These are phyloP conservation scores for Exaiptasia diaphana DNA, from an alignment of 64 coral and sea anemone genomes.

Conservation along the genomic window DNA sequence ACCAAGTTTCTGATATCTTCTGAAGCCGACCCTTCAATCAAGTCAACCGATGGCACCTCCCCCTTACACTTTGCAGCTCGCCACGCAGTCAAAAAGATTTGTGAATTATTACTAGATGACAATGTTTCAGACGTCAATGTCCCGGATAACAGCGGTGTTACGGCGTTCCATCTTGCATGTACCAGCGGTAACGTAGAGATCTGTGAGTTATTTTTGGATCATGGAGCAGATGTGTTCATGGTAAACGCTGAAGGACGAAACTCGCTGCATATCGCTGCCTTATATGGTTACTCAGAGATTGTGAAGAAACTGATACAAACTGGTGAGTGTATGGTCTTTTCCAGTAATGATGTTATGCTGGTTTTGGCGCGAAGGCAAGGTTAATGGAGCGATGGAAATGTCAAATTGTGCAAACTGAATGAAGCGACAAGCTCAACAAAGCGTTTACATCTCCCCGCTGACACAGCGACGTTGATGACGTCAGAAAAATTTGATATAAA, in stretches of 20 bases:
- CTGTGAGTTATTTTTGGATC: slow-evolving; percentile 49
- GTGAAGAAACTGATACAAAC: slow-evolving; percentile 46
- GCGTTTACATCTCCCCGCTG: no score
- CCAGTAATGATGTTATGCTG: no score
- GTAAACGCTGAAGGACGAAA: slow-evolving; percentile 24
- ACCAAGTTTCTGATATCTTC: slow-evolving; percentile 44
- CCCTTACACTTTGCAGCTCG: slow-evolving; percentile 74
- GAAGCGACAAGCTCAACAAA: no score
- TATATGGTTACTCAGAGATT: slow-evolving; percentile 36
- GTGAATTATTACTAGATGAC: slow-evolving; percentile 32
- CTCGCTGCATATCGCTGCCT: slow-evolving; percentile 60
- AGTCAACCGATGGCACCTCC: slow-evolving; percentile 47
- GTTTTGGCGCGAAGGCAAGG: no score
- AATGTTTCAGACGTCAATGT: slow-evolving; percentile 42
- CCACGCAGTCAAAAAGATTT: slow-evolving; percentile 22
- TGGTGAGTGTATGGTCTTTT: slow-evolving; percentile 52
- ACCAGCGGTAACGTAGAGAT: slow-evolving; percentile 39
- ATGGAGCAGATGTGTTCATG: slow-evolving; percentile 13
- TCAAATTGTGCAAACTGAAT: no score
- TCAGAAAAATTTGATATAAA: no score
- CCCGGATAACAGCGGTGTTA: slow-evolving; percentile 50
- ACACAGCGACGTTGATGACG: no score
- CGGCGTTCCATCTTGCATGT: slow-evolving; percentile 70
- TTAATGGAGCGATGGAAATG: no score
- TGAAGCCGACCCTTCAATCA: slow-evolving; percentile 53